Percentiles rank a stretch among this genome's conserved stretches.
Evolutionary conservation across 1,140 invertebrate genomes (phyloP).

Genomic region (Nasonia giraulti): DNA sequence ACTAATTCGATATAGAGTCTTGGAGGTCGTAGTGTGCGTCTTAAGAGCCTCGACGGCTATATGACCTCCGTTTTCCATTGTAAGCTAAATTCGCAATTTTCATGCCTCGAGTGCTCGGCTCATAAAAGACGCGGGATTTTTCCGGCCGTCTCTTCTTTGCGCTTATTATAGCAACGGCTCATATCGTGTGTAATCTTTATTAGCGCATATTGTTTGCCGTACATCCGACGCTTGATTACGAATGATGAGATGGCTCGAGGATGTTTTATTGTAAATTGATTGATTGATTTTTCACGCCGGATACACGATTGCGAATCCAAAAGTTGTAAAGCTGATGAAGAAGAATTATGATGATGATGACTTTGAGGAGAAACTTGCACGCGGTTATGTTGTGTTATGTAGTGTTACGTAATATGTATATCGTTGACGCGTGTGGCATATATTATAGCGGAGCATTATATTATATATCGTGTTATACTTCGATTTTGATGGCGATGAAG

Average conservation of each 20-base stretch:
- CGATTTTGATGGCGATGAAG: conserved; percentile 31
- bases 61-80: conserved; percentile 6
- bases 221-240: background rate
- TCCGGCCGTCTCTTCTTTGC: too few relatives aligned
- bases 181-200: background rate
- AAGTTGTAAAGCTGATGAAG: too few relatives aligned
- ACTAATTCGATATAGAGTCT: conserved; percentile 11
- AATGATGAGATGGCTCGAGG: background rate
- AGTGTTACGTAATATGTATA: conserved; percentile 39
- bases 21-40: background rate
- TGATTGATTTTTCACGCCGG: background rate
- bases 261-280: background rate
- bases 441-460: conserved; percentile 38
- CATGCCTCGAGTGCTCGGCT: background rate
- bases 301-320: too few relatives aligned
- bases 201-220: background rate
- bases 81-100: conserved; percentile 26
- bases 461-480: conserved; percentile 42
- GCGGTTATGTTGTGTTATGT: conserved; percentile 38
- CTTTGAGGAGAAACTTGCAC: conserved; percentile 18
- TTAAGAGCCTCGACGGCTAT: background rate
- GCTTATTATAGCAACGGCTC: too few relatives aligned
- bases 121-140: background rate
- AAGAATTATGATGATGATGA: background rate
- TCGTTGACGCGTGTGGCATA: conserved; percentile 38